phyloP scores from a whole-genome alignment of 1,140 invertebrate genomes.

The Zaprionus davidi region DNA sequence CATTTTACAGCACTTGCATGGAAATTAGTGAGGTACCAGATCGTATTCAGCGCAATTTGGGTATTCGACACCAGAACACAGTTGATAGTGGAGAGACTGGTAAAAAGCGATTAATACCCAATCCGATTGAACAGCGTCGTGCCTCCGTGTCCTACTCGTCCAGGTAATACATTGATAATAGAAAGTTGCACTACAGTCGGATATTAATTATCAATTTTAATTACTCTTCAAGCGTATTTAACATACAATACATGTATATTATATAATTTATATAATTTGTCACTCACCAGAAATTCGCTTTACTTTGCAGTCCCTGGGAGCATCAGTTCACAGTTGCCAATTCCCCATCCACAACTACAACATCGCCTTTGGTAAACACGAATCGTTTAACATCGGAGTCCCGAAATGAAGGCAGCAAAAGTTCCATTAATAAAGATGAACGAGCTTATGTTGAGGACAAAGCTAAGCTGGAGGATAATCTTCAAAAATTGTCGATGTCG shows the following conservation, averaged over 20 bases:
- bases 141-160: constrained; percentile 83
- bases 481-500: constrained; percentile 50
- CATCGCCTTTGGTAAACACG: constrained; percentile 22
- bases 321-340: constrained; percentile 35
- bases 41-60: constrained; percentile 86
- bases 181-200: not conserved
- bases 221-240: too few relatives aligned
- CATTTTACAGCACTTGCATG: constrained; percentile 87
- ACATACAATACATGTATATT: too few relatives aligned
- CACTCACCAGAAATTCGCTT: not conserved
- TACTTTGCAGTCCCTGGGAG: constrained; percentile 24
- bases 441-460: constrained; percentile 39
- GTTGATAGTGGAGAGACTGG: constrained; percentile 85
- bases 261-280: too few relatives aligned
- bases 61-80: constrained; percentile 87
- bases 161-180: constrained; percentile 57
- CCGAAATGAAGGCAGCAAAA: constrained; percentile 27
- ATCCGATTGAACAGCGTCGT: constrained; percentile 77
- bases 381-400: constrained; percentile 8
- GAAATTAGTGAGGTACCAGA: constrained; percentile 88
- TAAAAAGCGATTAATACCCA: constrained; percentile 65
- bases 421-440: constrained; percentile 55
- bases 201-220: not conserved
- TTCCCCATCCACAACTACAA: constrained; percentile 21
- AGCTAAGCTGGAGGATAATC: constrained; percentile 58